phyloP scores from a whole-genome alignment of 2,113 vertebrate species.

The Daubentonia madagascariensis region DNA sequence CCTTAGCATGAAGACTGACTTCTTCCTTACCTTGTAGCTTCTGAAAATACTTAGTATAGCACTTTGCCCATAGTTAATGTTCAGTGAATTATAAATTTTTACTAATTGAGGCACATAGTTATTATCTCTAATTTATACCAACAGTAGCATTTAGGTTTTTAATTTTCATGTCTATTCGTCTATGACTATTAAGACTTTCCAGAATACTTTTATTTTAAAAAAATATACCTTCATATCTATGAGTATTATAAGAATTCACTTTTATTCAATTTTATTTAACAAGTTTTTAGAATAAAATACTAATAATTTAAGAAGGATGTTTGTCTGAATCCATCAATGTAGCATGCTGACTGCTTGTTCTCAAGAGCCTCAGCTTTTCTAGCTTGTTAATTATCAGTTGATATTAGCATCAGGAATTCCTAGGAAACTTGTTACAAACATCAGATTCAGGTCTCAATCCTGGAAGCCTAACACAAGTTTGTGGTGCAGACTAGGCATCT shows the following conservation, averaged over 20 bases:
- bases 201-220: not conserved
- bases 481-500: not conserved
- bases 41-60: not conserved
- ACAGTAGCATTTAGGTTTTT: not conserved
- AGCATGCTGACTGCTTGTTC: not conserved
- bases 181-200: not conserved
- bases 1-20: not conserved
- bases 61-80: not conserved
- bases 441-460: not conserved
- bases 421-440: not conserved
- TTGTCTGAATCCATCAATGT: not conserved
- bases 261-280: not conserved
- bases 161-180: not conserved
- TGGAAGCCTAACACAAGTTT: not conserved
- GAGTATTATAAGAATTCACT: not conserved
- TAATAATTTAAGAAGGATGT: not conserved
- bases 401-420: not conserved
- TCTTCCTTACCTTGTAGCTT: not conserved
- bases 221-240: not conserved
- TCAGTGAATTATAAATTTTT: not conserved
- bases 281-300: slow-evolving; percentile 35
- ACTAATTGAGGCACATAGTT: not conserved
- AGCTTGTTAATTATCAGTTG: not conserved
- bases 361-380: not conserved
- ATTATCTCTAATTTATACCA: not conserved